These are phyloP conservation scores for Agapornis roseicollis DNA, from an alignment of 2,113 vertebrate species.

Conservation along the genomic window DNA sequence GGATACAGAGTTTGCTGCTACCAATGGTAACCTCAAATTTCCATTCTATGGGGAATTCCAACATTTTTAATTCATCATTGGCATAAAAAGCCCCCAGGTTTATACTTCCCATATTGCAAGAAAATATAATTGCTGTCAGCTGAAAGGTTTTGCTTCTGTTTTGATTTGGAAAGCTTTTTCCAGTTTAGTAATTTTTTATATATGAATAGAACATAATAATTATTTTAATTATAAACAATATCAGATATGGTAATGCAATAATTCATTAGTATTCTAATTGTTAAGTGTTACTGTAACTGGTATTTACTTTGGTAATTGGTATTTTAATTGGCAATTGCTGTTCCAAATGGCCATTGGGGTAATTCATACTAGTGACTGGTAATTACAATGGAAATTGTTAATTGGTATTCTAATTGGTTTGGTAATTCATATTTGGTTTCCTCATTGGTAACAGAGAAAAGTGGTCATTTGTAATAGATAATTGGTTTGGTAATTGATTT, in stretches of 20 bases:
- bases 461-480: constrained; percentile 49
- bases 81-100: neutral
- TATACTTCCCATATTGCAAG: neutral
- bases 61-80: neutral
- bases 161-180: neutral
- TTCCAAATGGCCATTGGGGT: constrained; percentile 54
- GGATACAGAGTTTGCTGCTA: neutral
- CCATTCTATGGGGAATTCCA: neutral
- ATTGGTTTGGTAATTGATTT: constrained; percentile 58
- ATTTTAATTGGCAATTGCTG: constrained; percentile 57
- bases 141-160: neutral
- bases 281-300: constrained; percentile 45
- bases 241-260: constrained; percentile 51
- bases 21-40: neutral
- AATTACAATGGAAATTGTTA: constrained; percentile 59
- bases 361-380: constrained; percentile 34
- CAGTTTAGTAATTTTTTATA: constrained; percentile 3
- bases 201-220: constrained; percentile 13
- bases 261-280: constrained; percentile 56
- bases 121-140: neutral
- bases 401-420: constrained; percentile 57
- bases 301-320: constrained; percentile 55
- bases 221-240: constrained; percentile 58
- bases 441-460: constrained; percentile 13
- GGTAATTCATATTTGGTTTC: constrained; percentile 58